Evolutionary conservation across 2,888 invertebrate species (phyloP).

Genomic region (Dynastes grantii): DNA sequence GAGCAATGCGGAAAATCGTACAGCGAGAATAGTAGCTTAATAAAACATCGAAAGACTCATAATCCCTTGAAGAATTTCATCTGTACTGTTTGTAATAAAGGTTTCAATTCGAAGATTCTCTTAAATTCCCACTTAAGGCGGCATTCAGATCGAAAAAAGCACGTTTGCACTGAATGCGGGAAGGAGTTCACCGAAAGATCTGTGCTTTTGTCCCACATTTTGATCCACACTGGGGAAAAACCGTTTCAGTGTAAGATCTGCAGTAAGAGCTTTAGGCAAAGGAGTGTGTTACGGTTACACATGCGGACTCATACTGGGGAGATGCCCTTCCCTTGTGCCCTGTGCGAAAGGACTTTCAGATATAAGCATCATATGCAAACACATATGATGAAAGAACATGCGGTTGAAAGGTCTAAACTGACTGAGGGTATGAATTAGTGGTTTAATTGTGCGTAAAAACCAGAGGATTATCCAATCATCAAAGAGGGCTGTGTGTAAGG

Average conservation of each 20-base stretch:
- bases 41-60: constrained; percentile 26
- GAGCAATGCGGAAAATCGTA: constrained; percentile 31
- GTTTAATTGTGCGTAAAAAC: too few relatives aligned
- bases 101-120: background rate
- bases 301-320: constrained; percentile 32
- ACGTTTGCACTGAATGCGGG: constrained; percentile 6
- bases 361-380: constrained; percentile 23
- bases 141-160: constrained; percentile 4
- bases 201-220: constrained; percentile 3
- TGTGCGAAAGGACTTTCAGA: background rate
- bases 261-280: constrained; percentile 15
- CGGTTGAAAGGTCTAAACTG: background rate
- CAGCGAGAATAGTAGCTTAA: background rate
- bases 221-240: constrained; percentile 24
- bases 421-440: too few relatives aligned
- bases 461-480: too few relatives aligned
- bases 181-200: background rate
- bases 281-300: background rate
- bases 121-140: constrained; percentile 19
- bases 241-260: constrained; percentile 26
- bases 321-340: constrained; percentile 3
- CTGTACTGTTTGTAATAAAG: constrained; percentile 16
- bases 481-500: too few relatives aligned
- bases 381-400: constrained; percentile 18
- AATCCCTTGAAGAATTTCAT: constrained; percentile 17